These are phyloP conservation scores for Aphrophora alni DNA, from an alignment of 2,888 invertebrate species.

Conservation along the genomic window DNA sequence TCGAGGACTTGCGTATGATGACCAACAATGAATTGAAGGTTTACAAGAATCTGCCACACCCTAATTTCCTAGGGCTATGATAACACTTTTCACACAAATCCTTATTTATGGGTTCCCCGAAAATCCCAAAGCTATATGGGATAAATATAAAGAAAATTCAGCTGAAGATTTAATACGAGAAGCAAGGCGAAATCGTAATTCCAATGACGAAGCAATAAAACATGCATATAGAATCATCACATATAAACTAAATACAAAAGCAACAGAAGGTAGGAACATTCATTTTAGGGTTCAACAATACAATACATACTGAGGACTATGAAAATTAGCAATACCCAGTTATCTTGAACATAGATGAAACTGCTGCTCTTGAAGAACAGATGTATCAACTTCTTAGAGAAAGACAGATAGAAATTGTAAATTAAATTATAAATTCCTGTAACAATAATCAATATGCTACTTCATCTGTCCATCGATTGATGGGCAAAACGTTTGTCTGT, in stretches of 20 bases:
- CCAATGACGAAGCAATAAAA: not conserved
- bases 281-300: not conserved
- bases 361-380: not conserved
- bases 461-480: conserved; percentile 54
- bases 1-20: not conserved
- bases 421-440: not conserved
- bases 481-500: conserved; percentile 55
- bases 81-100: not conserved
- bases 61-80: not conserved
- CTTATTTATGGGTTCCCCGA: conserved; percentile 13
- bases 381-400: not conserved
- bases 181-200: not conserved
- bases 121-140: conserved; percentile 4
- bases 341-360: not conserved
- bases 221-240: not conserved
- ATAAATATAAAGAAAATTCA: not conserved
- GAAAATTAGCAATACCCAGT: not conserved
- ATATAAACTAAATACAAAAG: conserved; percentile 19
- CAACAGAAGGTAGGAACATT: conserved; percentile 15
- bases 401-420: not conserved
- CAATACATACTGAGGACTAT: not conserved
- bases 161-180: not conserved
- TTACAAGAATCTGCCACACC: not conserved
- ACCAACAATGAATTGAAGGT: conserved; percentile 17
- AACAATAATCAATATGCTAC: not conserved